Percentiles rank a stretch among this genome's conserved stretches.
Evolutionary conservation across 2,797 vertebrate genomes (phyloP).

Genomic region (Varecia variegata): DNA sequence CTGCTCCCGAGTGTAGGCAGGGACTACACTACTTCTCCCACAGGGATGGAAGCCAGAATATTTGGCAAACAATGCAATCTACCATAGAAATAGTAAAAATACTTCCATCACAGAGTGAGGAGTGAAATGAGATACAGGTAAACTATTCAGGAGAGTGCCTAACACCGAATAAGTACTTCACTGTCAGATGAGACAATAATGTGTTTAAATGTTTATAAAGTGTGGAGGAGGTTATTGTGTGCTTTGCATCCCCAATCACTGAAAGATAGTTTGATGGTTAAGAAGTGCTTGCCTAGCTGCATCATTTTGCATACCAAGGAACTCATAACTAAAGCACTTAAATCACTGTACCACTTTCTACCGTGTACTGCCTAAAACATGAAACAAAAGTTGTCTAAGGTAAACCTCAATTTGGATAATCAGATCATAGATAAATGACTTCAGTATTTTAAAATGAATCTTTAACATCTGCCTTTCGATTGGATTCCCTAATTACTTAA

Average conservation of each 20-base stretch:
- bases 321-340: background rate
- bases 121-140: background rate
- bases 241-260: background rate
- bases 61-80: background rate
- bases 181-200: no score
- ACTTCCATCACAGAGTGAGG: background rate
- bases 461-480: background rate
- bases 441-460: background rate
- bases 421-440: background rate
- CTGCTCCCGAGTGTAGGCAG: background rate
- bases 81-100: background rate
- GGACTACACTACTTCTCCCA: background rate
- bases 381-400: background rate
- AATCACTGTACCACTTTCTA: background rate
- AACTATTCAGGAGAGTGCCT: background rate
- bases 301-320: background rate
- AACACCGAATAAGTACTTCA: rapidly evolving
- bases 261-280: background rate
- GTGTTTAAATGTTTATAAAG: background rate
- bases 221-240: background rate
- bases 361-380: background rate
- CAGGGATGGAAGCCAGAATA: background rate
- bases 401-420: background rate
- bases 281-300: background rate
- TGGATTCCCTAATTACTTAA: slow-evolving; percentile 22